These are phyloP conservation scores for Hucho hucho DNA, from an alignment of 2,113 vertebrate genomes.

Conservation along the genomic window DNA sequence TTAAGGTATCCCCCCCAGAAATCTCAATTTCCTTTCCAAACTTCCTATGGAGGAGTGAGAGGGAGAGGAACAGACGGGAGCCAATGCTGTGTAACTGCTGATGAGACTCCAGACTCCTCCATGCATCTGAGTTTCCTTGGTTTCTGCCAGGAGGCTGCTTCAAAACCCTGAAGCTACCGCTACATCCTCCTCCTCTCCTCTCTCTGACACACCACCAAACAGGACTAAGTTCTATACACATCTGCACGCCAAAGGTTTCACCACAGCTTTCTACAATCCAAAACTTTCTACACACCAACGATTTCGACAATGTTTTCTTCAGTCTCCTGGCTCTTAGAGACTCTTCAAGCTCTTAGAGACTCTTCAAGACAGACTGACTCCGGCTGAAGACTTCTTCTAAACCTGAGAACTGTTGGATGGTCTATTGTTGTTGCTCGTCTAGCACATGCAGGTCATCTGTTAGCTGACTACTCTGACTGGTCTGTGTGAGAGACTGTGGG, in stretches of 20 bases:
- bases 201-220: constrained; percentile 6
- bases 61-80: background rate
- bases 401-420: background rate
- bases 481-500: constrained; percentile 1
- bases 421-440: background rate
- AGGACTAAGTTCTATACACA: constrained; percentile 32
- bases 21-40: no score
- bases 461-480: background rate
- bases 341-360: constrained; percentile 5
- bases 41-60: background rate
- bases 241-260: background rate
- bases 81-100: constrained; percentile 31
- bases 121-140: constrained; percentile 25
- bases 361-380: constrained; percentile 11
- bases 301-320: no score
- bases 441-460: constrained; percentile 53
- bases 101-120: constrained; percentile 26
- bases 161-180: constrained; percentile 27
- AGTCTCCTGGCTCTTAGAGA: background rate
- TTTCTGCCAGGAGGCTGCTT: constrained; percentile 27
- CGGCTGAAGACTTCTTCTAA: background rate
- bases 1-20: no score
- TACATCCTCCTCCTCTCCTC: constrained; percentile 18
- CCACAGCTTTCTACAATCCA: background rate
- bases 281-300: no score